A percentile compares a stretch with the other conserved stretches of the same genome.
These are phyloP conservation scores for Cephus nigrinus DNA, from an alignment of 2,888 invertebrate genomes.

Conservation along the genomic window DNA sequence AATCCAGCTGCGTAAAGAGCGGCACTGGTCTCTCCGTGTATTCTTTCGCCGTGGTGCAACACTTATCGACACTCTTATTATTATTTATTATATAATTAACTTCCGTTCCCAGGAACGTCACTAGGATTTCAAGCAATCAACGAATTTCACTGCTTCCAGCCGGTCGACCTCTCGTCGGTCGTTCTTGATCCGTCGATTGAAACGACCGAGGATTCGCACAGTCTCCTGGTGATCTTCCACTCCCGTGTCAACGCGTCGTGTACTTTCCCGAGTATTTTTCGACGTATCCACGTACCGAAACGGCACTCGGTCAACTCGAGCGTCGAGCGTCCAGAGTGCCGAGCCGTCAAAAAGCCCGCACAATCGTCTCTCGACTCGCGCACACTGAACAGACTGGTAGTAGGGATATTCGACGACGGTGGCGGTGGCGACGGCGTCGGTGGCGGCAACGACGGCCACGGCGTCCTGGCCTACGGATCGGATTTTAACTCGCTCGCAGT, in stretches of 20 bases:
- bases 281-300: not conserved
- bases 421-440: constrained; percentile 62
- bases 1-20: not conserved
- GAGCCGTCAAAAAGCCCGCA: constrained; percentile 1
- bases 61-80: not conserved
- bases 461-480: constrained; percentile 8
- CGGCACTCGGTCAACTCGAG: not conserved
- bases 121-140: not conserved
- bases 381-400: not conserved
- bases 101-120: not conserved
- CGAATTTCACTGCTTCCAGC: not conserved
- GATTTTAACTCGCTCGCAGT: constrained; percentile 27
- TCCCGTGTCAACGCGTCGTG: not conserved
- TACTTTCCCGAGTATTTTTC: not conserved
- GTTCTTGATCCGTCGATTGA: not conserved
- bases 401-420: constrained; percentile 25
- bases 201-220: not conserved
- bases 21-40: constrained; percentile 1
- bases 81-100: not conserved
- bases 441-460: constrained; percentile 3
- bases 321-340: not conserved
- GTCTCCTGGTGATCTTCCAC: not conserved
- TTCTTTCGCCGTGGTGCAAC: not conserved
- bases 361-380: not conserved
- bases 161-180: not conserved